phyloP scores from a whole-genome alignment of 92 coral and sea anemone species.

The Epizoanthus illoricatus region DNA sequence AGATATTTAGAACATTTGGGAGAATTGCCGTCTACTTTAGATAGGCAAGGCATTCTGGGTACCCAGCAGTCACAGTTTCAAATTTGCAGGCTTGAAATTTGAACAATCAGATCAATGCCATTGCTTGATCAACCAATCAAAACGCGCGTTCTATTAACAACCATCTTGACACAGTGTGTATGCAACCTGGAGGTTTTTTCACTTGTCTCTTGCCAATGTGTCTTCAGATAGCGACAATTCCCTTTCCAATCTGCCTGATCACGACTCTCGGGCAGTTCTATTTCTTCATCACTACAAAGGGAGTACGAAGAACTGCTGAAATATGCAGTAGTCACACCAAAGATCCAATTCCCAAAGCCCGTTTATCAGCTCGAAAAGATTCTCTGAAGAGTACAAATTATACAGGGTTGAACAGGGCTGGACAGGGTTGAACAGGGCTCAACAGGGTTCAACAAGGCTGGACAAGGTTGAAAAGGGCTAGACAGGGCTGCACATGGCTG shows the following conservation, averaged over 20 bases:
- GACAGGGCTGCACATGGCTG: no score
- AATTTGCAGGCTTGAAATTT: background rate
- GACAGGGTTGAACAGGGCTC: no score
- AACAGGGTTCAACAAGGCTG: no score
- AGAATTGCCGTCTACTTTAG: no score
- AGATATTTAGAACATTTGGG: no score
- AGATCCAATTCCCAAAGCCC: constrained; percentile 64
- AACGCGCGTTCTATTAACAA: constrained; percentile 5
- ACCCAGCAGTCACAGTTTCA: background rate
- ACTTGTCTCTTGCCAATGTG: constrained; percentile 31
- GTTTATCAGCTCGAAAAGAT: constrained; percentile 60
- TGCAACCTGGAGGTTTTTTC: no score
- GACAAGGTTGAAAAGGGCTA: no score
- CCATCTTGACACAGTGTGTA: background rate
- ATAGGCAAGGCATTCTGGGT: no score
- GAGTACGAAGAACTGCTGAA: constrained; percentile 96
- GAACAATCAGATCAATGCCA: constrained; percentile 22
- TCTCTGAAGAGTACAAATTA: constrained; percentile 43
- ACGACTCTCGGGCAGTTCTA: constrained; percentile 97
- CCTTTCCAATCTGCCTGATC: constrained; percentile 80
- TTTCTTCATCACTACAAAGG: constrained; percentile 89
- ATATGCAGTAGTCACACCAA: constrained; percentile 97
- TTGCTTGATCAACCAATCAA: constrained; percentile 16
- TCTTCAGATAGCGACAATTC: constrained; percentile 78
- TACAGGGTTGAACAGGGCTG: no score